Evolutionary conservation across 2,113 vertebrate species (phyloP).

Genomic region (Oryctolagus cuniculus): mOryCun1.1 NC_091435.1:163498001-163498500

Average conservation of each 20-base stretch:
- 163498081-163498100: slow-evolving; percentile 19
- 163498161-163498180: not conserved
- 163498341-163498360: not conserved
- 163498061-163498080: not conserved
- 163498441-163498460: not conserved
- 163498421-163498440: not conserved
- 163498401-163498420: not conserved
- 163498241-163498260: slow-evolving; percentile 38
- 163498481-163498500: not conserved
- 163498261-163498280: slow-evolving; percentile 34
- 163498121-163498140: slow-evolving; percentile 54
- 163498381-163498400: not conserved
- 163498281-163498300: not conserved
- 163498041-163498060: not conserved
- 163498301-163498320: slow-evolving; percentile 42
- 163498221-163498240: slow-evolving; percentile 1
- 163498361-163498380: slow-evolving; percentile 10
- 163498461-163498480: not conserved
- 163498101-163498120: slow-evolving; percentile 25
- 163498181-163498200: slow-evolving; percentile 13
- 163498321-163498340: slow-evolving; percentile 31
- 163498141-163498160: slow-evolving; percentile 52
- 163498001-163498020: slow-evolving; percentile 35
- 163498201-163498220: slow-evolving; percentile 57
- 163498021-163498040: not conserved